phyloP scores from a whole-genome alignment of 1,140 invertebrate genomes.

The Drusus annulatus region DNA sequence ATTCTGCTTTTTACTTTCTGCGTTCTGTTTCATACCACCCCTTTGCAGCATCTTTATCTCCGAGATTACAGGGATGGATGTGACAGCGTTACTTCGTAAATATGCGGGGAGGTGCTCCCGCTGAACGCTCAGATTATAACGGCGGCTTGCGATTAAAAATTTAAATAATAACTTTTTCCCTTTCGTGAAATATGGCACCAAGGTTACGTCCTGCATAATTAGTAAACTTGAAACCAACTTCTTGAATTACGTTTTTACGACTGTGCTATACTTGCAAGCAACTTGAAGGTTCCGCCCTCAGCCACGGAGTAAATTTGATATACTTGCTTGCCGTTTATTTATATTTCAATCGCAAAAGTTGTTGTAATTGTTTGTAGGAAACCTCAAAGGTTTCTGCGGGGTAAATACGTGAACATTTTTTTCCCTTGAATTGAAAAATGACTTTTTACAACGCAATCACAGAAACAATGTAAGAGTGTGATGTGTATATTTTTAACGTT shows the following conservation, averaged over 20 bases:
- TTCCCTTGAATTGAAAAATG: too few relatives aligned
- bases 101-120: constrained; percentile 44
- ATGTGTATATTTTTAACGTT: too few relatives aligned
- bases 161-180: constrained; percentile 45
- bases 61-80: constrained; percentile 52
- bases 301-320: background rate
- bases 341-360: too few relatives aligned
- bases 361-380: too few relatives aligned
- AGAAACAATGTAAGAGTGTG: too few relatives aligned
- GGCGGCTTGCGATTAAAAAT: constrained; percentile 47
- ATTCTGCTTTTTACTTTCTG: constrained; percentile 14
- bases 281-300: background rate
- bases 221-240: constrained; percentile 12
- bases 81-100: constrained; percentile 55
- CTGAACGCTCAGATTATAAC: constrained; percentile 50
- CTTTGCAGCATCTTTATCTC: constrained; percentile 27
- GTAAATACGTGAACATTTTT: too few relatives aligned
- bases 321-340: background rate
- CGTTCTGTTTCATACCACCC: constrained; percentile 1
- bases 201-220: constrained; percentile 44
- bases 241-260: constrained; percentile 19
- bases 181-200: constrained; percentile 46
- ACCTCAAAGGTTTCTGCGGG: too few relatives aligned
- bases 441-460: too few relatives aligned
- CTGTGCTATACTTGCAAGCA: background rate